phyloP scores from a whole-genome alignment of 2,113 vertebrate genomes.

The Corythornis madagascariensis region DNA sequence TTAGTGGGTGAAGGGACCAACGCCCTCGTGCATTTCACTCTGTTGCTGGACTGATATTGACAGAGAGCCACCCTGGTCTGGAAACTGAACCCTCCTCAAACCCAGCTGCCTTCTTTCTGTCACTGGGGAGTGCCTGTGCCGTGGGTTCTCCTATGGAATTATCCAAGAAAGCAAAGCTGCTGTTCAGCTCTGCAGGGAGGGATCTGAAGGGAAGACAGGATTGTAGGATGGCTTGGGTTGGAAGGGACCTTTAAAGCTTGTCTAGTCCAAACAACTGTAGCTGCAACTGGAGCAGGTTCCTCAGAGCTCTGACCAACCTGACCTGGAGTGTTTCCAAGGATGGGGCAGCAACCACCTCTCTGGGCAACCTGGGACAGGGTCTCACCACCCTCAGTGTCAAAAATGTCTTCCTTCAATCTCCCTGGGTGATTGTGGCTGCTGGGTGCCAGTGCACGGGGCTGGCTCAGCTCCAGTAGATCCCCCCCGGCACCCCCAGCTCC shows the following conservation, averaged over 20 bases:
- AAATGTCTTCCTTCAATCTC: not conserved
- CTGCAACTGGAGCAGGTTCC: not conserved
- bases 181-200: not conserved
- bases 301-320: not conserved
- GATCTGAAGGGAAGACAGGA: not conserved
- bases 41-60: not conserved
- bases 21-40: not conserved
- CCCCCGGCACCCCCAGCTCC: no score
- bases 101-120: not conserved
- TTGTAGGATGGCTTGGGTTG: not conserved
- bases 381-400: not conserved
- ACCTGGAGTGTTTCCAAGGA: not conserved
- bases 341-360: not conserved
- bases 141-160: not conserved
- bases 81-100: not conserved
- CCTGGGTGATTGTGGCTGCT: not conserved
- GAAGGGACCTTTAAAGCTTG: not conserved
- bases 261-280: not conserved
- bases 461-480: no score
- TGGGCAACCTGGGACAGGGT: not conserved
- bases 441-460: no score
- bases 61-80: no score
- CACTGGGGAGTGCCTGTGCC: not conserved
- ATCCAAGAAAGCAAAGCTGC: conserved; percentile 33
- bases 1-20: not conserved